These are phyloP conservation scores for Ophioninae sp. DNA, from an alignment of 2,888 invertebrate genomes.

Conservation along the genomic window DNA sequence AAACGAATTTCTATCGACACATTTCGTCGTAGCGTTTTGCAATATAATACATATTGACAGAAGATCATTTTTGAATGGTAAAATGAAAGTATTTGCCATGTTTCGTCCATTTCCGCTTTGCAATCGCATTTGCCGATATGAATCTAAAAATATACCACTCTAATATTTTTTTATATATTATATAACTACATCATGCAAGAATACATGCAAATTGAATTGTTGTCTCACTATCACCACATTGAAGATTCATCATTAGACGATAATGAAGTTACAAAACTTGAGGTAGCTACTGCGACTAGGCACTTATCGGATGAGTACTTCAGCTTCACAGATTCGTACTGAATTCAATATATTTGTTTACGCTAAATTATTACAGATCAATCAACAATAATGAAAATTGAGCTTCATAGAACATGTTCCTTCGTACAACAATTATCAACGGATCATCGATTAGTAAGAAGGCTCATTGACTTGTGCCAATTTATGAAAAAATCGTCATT, in stretches of 20 bases:
- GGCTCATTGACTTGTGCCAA: background rate
- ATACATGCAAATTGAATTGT: slow-evolving; percentile 43
- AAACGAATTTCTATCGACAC: background rate
- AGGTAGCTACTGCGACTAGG: slow-evolving; percentile 23
- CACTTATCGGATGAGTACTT: slow-evolving; percentile 12
- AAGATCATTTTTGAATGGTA: background rate
- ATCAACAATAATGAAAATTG: background rate
- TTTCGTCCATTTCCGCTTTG: background rate
- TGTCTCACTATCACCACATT: slow-evolving; percentile 28
- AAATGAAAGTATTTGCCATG: background rate
- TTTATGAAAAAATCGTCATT: background rate
- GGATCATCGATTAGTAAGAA: background rate
- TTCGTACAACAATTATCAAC: background rate
- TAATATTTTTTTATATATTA: slow-evolving; percentile 25
- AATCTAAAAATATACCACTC: slow-evolving; percentile 6
- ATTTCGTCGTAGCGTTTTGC: background rate
- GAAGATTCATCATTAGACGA: slow-evolving; percentile 43
- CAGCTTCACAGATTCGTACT: background rate
- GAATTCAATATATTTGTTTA: background rate
- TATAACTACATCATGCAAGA: slow-evolving; percentile 38
- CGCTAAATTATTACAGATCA: background rate
- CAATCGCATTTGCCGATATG: background rate
- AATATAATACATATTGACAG: background rate
- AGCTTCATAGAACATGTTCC: background rate
- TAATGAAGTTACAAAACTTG: slow-evolving; percentile 36